These are phyloP conservation scores for Leucophora obtusa DNA, from an alignment of 2,888 invertebrate genomes.

Conservation along the genomic window DNA sequence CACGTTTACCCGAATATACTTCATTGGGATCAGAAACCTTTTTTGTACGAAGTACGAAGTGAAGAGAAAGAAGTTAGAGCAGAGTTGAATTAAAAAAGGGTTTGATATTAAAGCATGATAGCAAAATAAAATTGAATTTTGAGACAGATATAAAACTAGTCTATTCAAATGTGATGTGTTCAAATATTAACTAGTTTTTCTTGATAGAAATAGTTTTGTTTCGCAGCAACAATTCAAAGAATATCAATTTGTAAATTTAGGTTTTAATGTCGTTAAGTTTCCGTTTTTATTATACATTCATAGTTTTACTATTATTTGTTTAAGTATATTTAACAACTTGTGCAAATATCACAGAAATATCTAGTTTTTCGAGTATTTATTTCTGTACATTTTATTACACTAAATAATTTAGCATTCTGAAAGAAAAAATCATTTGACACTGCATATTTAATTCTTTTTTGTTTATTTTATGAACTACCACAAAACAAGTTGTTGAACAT, in stretches of 20 bases:
- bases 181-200: constrained; percentile 64
- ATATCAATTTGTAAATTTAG: constrained; percentile 64
- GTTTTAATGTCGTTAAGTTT: constrained; percentile 58
- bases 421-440: constrained; percentile 67
- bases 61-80: constrained; percentile 6
- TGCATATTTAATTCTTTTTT: constrained; percentile 73
- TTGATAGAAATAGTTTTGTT: constrained; percentile 33
- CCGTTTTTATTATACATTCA: constrained; percentile 50
- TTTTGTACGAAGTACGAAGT: background rate
- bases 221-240: constrained; percentile 31
- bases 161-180: constrained; percentile 29
- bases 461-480: constrained; percentile 64
- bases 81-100: constrained; percentile 1
- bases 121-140: background rate
- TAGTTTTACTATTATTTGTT: constrained; percentile 48
- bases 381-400: constrained; percentile 66
- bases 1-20: constrained; percentile 92
- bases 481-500: constrained; percentile 63
- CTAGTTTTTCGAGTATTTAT: constrained; percentile 76
- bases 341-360: constrained; percentile 69
- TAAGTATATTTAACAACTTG: constrained; percentile 69
- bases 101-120: constrained; percentile 6
- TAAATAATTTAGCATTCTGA: constrained; percentile 73
- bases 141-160: constrained; percentile 41
- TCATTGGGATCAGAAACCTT: constrained; percentile 91